Evolutionary conservation across 2,113 vertebrate species (phyloP), one percentile per base, ranked within the genome.

Genomic region (Platycercus adscitus): DNA sequence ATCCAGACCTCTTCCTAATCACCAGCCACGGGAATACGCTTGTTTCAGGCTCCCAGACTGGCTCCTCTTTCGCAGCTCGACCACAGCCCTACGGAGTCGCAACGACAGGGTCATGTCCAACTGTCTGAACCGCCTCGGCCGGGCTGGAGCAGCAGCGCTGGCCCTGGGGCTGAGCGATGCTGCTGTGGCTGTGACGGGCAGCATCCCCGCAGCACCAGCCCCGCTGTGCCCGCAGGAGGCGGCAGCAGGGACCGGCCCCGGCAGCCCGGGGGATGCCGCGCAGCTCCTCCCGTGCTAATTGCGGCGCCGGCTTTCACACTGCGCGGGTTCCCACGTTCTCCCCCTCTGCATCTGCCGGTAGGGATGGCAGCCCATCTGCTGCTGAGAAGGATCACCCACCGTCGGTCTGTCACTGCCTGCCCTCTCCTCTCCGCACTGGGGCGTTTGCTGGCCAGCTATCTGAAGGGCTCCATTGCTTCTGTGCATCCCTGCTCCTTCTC

Each of bases 331-430:
- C 77, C 31, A 1, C 16, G 26, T 39, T 71, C 63, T 39, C 68
- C 52, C 26, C 2, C 2, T 9, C 68, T 88, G 83, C 41, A 19
- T 39, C 68, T 69, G 86, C 80, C 71, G 87, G 1, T 12, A 35
- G 52, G 86, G 86, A 80, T 86, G 70, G 47, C 26, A 81, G 84
- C 47, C 84, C 81, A 58, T 89, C 90, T 90, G 79, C 76, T 89
- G 16, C 65, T 0, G 37, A 49, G 80, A 64, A 7, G 58, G 6
- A 20, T 85, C 28, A 3, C 78, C 87, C 75, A 28, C 28, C 41
- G 0, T 52, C 0, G 14, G 5, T 18, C 61, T 31, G 1, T 44
- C 81, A 1, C 29, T 33, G 1, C 60, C 58, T 50, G 41, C 58
- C 61, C 52, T 79, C 85, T 71, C n/a, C 47, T 76, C 29, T 60